phyloP scores from a whole-genome alignment of 2,113 vertebrate species.

The Heliornis fulica region DNA sequence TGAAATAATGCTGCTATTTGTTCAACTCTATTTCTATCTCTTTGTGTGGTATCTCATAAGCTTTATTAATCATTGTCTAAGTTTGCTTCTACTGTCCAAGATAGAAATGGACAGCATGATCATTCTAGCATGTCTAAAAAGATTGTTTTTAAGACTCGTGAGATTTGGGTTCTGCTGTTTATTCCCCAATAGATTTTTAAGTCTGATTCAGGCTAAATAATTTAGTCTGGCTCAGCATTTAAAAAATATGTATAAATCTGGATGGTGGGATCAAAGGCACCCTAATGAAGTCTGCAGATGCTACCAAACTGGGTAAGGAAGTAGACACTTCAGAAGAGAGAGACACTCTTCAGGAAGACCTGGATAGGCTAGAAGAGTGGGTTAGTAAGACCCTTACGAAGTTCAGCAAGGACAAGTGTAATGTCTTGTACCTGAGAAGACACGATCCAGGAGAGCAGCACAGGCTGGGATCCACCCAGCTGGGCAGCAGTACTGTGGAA shows the following conservation, averaged over 20 bases:
- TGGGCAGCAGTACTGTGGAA: too few relatives aligned
- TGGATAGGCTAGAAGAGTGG: too few relatives aligned
- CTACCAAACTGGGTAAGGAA: too few relatives aligned
- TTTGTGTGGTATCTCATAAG: background rate
- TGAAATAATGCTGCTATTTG: background rate
- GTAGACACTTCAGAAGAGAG: too few relatives aligned
- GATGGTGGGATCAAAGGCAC: too few relatives aligned
- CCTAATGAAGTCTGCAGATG: too few relatives aligned
- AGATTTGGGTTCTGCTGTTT: background rate
- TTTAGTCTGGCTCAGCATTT: background rate
- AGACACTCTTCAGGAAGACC: too few relatives aligned
- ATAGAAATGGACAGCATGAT: background rate
- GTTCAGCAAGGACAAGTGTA: too few relatives aligned
- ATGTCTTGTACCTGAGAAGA: too few relatives aligned
- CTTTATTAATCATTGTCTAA: background rate
- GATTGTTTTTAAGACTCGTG: background rate
- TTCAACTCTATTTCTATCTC: background rate
- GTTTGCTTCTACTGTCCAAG: background rate
- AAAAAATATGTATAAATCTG: background rate
- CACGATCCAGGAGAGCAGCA: too few relatives aligned
- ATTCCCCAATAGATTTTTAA: background rate
- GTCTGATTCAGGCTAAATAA: background rate
- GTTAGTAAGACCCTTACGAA: too few relatives aligned
- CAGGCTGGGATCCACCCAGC: too few relatives aligned
- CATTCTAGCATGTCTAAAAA: background rate